Conservation (phyloP, 2,113 vertebrate genomes). For the Cygnus buccinator region DNA sequence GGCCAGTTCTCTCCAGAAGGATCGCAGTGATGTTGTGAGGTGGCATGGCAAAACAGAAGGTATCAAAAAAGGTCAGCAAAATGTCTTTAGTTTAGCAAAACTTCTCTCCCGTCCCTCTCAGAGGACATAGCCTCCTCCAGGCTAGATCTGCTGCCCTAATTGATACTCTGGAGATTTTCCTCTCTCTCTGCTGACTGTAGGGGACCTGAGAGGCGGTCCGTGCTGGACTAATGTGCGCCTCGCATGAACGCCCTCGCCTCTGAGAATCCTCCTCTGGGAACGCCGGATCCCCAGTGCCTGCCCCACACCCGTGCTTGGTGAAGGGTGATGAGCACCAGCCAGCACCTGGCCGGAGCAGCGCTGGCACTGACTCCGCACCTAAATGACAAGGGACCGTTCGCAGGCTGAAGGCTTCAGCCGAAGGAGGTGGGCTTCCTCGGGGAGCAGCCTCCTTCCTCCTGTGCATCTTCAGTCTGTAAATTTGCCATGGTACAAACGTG, state of each 20-base stretch:
- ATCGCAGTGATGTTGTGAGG: neutral
- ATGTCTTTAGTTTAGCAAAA: neutral
- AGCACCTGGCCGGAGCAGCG: neutral
- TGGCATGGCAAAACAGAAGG: neutral
- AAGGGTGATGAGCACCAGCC: neutral
- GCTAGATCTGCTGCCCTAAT: neutral
- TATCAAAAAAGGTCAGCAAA: neutral
- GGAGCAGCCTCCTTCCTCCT: neutral
- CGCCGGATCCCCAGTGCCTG: neutral
- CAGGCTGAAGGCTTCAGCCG: neutral
- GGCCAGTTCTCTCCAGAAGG: neutral
- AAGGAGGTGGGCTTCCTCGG: neutral
- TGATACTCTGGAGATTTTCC: neutral
- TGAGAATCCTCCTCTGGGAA: neutral
- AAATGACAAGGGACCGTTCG: neutral
- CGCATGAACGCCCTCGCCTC: rapidly evolving
- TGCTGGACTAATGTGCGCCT: neutral
- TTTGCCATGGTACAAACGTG: neutral
- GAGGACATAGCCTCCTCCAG: neutral
- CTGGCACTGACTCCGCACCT: neutral
- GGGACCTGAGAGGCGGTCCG: rapidly evolving
- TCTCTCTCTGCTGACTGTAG: neutral
- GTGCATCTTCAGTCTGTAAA: neutral
- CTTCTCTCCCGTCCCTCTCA: neutral
- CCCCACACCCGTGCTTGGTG: neutral